phyloP scores from a whole-genome alignment of 2,113 vertebrate genomes.

The Ammodytes marinus region DNA sequence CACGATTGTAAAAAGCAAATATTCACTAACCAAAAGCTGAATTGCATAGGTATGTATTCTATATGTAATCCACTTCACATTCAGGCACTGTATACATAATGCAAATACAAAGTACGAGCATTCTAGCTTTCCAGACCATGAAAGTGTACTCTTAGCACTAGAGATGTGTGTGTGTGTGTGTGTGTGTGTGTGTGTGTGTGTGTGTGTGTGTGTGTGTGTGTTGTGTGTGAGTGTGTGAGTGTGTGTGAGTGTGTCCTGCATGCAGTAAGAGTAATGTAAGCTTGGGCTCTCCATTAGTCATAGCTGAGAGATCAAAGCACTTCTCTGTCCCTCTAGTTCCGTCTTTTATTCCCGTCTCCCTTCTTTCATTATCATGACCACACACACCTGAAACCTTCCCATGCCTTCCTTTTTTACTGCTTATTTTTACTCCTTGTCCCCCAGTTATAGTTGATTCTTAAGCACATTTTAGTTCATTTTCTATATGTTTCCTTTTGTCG shows the following conservation, averaged over 20 bases:
- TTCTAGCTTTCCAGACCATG: conserved; percentile 8
- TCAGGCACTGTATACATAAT: background rate
- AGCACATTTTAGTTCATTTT: background rate
- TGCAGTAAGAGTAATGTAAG: conserved; percentile 53
- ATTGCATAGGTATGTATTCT: background rate
- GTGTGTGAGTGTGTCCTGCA: conserved; percentile 36
- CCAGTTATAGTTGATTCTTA: background rate
- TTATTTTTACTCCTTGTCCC: background rate
- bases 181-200: conserved; percentile 26
- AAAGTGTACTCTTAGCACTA: conserved; percentile 33
- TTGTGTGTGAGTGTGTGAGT: conserved; percentile 33
- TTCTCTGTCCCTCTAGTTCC: conserved; percentile 39
- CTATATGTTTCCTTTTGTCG: background rate
- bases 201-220: background rate
- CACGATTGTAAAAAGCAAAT: background rate
- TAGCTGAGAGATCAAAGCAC: conserved; percentile 72
- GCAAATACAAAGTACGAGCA: conserved; percentile 23
- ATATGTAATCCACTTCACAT: background rate
- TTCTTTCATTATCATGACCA: conserved; percentile 52
- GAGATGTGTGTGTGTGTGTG: conserved; percentile 10
- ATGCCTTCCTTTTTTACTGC: background rate
- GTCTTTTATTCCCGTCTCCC: background rate
- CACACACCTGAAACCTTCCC: conserved; percentile 57
- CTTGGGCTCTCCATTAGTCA: conserved; percentile 66
- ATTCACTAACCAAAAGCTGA: background rate